phyloP scores from a whole-genome alignment of 2,113 vertebrate species.

The Dicaeum eximium region DNA sequence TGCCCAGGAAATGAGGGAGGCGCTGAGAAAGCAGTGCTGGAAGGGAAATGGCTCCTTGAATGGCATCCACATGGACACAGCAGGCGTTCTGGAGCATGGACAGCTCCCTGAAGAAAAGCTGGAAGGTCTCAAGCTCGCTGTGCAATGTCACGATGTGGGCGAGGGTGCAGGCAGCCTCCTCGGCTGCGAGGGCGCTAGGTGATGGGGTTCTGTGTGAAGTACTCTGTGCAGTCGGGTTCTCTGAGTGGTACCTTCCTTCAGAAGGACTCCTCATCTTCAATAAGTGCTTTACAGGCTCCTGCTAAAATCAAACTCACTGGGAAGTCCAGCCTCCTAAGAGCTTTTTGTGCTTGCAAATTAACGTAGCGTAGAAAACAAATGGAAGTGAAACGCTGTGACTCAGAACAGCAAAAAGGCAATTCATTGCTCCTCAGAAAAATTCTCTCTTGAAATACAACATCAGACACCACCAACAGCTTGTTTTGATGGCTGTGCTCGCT shows the following conservation, averaged over 20 bases:
- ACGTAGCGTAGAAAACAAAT: conserved; percentile 11
- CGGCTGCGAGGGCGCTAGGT: background rate
- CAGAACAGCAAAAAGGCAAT: background rate
- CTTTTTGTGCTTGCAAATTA: background rate
- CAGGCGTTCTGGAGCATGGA: conserved; percentile 60
- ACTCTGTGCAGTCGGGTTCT: background rate
- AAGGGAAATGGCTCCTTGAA: background rate
- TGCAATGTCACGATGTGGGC: conserved; percentile 39
- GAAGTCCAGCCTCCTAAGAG: background rate
- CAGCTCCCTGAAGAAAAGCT: conserved; percentile 48
- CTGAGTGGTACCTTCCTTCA: background rate
- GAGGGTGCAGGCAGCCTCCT: conserved; percentile 26
- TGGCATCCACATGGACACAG: background rate
- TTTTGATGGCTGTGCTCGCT: background rate
- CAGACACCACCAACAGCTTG: background rate
- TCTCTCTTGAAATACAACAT: background rate
- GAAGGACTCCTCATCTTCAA: background rate
- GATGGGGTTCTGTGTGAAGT: background rate
- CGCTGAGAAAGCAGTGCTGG: conserved; percentile 32
- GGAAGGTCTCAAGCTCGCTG: conserved; percentile 51
- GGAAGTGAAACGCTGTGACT: background rate
- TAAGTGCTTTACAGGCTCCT: conserved; percentile 52
- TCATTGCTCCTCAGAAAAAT: background rate
- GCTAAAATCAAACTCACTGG: background rate
- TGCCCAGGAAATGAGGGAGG: conserved; percentile 37